Percentiles rank a stretch among this genome's conserved stretches.
These are phyloP conservation scores for Oophaga sylvatica DNA, from an alignment of 2,797 vertebrate species.

Conservation along the genomic window DNA sequence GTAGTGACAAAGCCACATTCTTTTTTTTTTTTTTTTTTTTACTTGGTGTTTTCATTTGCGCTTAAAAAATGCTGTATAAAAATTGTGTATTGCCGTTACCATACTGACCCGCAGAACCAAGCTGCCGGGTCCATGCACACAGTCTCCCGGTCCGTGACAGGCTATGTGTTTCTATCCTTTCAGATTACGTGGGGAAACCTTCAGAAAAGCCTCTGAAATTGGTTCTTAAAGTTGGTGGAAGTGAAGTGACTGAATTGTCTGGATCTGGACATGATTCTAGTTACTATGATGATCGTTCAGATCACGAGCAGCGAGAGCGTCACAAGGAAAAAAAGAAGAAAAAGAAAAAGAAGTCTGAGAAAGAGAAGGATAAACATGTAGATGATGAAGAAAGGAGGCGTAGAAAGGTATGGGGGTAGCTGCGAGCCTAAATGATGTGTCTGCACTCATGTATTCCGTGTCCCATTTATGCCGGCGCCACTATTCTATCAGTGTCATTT, in stretches of 20 bases:
- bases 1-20: no score
- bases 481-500: no score
- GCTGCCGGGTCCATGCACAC: not conserved
- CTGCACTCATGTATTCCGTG: not conserved
- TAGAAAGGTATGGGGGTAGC: constrained; percentile 80
- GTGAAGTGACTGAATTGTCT: constrained; percentile 93
- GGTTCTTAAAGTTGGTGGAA: constrained; percentile 95
- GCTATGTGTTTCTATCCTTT: not conserved
- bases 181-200: constrained; percentile 90
- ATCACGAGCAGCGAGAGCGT: constrained; percentile 88
- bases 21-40: no score
- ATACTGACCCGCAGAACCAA: no score
- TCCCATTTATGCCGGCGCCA: not conserved
- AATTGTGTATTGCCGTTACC: no score
- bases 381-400: constrained; percentile 92
- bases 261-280: constrained; percentile 97
- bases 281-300: constrained; percentile 94
- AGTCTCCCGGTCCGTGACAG: not conserved
- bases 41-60: no score
- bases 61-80: no score
- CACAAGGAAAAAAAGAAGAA: constrained; percentile 98
- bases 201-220: constrained; percentile 93
- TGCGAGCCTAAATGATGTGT: not conserved
- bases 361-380: constrained; percentile 91
- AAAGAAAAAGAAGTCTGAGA: constrained; percentile 96